These are phyloP conservation scores for Eublepharis macularius DNA, from an alignment of 2,113 vertebrate genomes.

Conservation along the genomic window DNA sequence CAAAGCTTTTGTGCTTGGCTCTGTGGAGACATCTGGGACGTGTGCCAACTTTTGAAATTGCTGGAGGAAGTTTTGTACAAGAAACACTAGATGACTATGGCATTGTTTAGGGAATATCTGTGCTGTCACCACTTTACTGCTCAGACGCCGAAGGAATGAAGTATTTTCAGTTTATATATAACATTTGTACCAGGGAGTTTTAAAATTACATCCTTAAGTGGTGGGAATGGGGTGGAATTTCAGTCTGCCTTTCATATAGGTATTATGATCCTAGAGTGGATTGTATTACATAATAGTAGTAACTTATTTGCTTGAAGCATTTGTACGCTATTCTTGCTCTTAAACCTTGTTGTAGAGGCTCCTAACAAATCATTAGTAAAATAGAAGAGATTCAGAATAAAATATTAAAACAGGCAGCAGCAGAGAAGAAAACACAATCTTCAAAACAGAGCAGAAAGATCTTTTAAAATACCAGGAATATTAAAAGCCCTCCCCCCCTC, in stretches of 20 bases:
- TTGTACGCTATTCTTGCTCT: too few species aligned
- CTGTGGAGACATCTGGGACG: slow-evolving; percentile 2
- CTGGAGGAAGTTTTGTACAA: slow-evolving; percentile 38
- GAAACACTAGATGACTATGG: slow-evolving; percentile 30
- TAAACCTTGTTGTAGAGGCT: too few species aligned
- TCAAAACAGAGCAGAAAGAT: too few species aligned
- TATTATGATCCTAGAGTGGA: slow-evolving; percentile 9
- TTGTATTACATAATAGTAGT: neutral
- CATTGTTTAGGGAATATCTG: slow-evolving; percentile 15
- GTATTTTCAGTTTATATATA: neutral
- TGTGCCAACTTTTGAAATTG: slow-evolving; percentile 36
- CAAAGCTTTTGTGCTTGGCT: neutral
- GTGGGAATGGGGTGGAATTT: slow-evolving; percentile 42
- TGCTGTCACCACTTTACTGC: slow-evolving; percentile 16
- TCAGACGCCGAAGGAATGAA: slow-evolving; percentile 10
- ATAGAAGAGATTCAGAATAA: too few species aligned
- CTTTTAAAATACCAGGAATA: too few species aligned
- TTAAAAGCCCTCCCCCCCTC: too few species aligned
- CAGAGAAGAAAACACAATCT: too few species aligned
- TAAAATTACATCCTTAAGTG: slow-evolving; percentile 6
- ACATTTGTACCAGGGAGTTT: slow-evolving; percentile 20
- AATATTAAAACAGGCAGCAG: too few species aligned
- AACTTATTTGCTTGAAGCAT: too few species aligned
- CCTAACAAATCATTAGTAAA: too few species aligned
- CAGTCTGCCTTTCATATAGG: neutral